Evolutionary conservation across 2,797 vertebrate genomes (phyloP), one percentile per base, ranked within the genome.

Genomic region (Pelobates cultripes): DNA sequence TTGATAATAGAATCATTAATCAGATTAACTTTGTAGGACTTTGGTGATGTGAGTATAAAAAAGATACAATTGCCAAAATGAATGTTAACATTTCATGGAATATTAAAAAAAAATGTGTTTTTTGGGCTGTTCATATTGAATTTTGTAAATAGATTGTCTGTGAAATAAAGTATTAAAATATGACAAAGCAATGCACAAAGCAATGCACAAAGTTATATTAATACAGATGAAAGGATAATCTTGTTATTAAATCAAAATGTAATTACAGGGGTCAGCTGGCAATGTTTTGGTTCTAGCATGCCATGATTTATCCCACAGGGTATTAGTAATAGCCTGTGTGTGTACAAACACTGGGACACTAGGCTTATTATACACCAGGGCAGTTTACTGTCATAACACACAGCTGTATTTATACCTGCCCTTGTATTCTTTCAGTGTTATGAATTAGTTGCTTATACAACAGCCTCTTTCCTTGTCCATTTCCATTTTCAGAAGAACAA

Each of bases 141-240:
- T 60, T 60, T 60, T 64, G 57, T 69, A 63, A 57, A 28, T 28
- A 60, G n/a, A 8, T 47, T 60, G 45, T 13, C 13, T 53, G 64
- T 42, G 44, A 42, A 53, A 3, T 8, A 79, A 73, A 67, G 41
- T 74, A 12, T 80, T 55, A n/a, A 41, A 43, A 43, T 73, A 57
- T 68, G 66, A n/a, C 73, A 44, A n/a, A n/a, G n/a, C 43, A 76
- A 41, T n/a, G n/a, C n/a, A 44, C 55, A 57, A 57, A 57, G 43
- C 10, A 79, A 71, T 28, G 66, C 71, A 79, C 81, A 75, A 69
- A 61, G 51, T 41, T 57, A 79, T 75, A 79, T 79, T 75, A 79
- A 70, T 51, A 44, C 43, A 42, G 77, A 75, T 84, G 82, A 84
- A 79, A 84, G 77, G 71, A 84, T 79, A 79, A 79, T 83, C 81